Conservation (phyloP, 2,797 vertebrate genomes). For the Euthynnus affinis region DNA sequence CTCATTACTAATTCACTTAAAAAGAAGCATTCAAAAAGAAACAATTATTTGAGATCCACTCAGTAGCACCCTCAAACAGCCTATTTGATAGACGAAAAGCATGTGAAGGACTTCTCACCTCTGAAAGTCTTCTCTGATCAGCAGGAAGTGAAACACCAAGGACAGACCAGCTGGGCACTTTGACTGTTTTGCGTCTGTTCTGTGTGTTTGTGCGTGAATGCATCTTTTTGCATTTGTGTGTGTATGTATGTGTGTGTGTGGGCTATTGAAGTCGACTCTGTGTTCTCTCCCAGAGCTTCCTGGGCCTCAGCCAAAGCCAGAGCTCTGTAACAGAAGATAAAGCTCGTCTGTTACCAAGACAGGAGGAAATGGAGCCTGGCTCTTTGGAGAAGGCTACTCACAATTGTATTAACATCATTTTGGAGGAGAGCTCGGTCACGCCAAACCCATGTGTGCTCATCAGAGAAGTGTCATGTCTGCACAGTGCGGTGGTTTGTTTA, state of each 20-base stretch:
- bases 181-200: conserved; percentile 40
- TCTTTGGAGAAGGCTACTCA: conserved; percentile 67
- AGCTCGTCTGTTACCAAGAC: conserved; percentile 61
- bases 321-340: conserved; percentile 75
- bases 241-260: conserved; percentile 30
- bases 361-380: conserved; percentile 75
- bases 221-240: conserved; percentile 28
- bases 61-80: conserved; percentile 23
- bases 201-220: conserved; percentile 18
- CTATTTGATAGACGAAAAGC: conserved; percentile 30
- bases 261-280: conserved; percentile 57
- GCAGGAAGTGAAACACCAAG: conserved; percentile 50
- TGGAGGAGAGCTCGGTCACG: conserved; percentile 35
- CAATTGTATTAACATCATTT: conserved; percentile 71
- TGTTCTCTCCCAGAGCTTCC: conserved; percentile 59
- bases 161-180: conserved; percentile 26
- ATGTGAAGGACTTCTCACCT: conserved; percentile 50
- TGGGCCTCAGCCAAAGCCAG: conserved; percentile 71
- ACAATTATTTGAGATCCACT: conserved; percentile 37
- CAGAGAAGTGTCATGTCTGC: conserved; percentile 49
- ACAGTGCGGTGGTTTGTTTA: conserved; percentile 53
- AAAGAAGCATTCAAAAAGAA: conserved; percentile 42
- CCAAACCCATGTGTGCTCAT: conserved; percentile 42
- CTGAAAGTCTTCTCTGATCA: conserved; percentile 58
- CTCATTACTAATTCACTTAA: conserved; percentile 39